Percentiles rank a stretch among this genome's conserved stretches.
phyloP scores from a whole-genome alignment of 1,140 invertebrate species.

The Cryptotermes secundus region DNA sequence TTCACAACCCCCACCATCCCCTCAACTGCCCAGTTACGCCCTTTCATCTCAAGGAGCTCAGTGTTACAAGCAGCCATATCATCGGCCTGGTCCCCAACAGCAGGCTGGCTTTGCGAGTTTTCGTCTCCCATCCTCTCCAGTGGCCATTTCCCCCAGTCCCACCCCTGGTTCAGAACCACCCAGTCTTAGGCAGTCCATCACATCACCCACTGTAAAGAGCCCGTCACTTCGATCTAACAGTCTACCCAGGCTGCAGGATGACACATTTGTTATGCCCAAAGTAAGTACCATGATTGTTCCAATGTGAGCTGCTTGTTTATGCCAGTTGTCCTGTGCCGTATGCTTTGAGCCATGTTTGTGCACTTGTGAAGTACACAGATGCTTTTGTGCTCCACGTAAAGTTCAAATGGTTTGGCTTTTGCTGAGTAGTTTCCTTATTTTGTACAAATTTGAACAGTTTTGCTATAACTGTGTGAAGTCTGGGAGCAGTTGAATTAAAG shows the following conservation, averaged over 20 bases:
- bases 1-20: not conserved
- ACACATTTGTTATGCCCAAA: constrained; percentile 53
- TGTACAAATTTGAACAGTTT: too few species aligned
- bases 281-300: not conserved
- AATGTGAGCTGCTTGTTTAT: not conserved
- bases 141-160: constrained; percentile 31
- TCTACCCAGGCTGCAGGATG: constrained; percentile 49
- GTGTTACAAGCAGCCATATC: not conserved
- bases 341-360: not conserved
- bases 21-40: not conserved
- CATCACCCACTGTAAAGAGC: not conserved
- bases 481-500: too few species aligned
- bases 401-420: too few species aligned
- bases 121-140: constrained; percentile 43
- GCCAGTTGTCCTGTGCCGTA: not conserved
- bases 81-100: constrained; percentile 38
- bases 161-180: not conserved
- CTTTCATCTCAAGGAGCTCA: not conserved
- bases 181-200: not conserved
- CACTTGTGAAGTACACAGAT: not conserved
- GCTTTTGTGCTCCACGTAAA: not conserved
- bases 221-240: constrained; percentile 47
- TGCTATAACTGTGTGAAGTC: too few species aligned
- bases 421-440: too few species aligned
- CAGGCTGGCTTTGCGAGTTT: constrained; percentile 44